A percentile compares a stretch with the other conserved stretches of the same genome.
These are phyloP conservation scores for Protobothrops flavoviridis DNA, from an alignment of 2,113 vertebrate species.

Conservation along the genomic window DNA sequence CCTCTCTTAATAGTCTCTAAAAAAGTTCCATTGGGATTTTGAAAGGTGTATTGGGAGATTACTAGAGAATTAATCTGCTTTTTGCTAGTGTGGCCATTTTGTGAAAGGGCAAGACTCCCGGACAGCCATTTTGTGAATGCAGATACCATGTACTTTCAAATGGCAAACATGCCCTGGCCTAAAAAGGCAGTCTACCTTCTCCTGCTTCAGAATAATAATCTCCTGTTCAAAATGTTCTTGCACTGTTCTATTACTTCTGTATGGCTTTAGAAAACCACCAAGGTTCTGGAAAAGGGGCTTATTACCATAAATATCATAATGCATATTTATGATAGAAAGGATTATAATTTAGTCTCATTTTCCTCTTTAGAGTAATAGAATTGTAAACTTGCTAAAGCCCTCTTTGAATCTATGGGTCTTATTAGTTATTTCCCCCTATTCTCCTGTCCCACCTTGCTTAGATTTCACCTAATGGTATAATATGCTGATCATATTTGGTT, in stretches of 20 bases:
- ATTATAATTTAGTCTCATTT: neutral
- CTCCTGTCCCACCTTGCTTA: neutral
- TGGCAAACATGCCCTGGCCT: neutral
- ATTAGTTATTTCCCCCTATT: neutral
- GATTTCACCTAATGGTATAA: neutral
- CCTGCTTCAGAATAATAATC: neutral
- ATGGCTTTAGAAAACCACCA: neutral
- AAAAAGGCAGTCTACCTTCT: neutral
- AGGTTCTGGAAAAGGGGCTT: neutral
- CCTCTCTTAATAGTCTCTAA: neutral
- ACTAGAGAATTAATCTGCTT: neutral
- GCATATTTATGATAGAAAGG: neutral
- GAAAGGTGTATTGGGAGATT: neutral
- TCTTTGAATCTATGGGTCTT: neutral
- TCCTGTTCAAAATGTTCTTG: neutral
- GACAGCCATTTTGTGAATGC: neutral
- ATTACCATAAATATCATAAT: neutral
- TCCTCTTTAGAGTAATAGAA: neutral
- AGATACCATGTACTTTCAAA: neutral
- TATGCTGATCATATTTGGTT: constrained; percentile 34
- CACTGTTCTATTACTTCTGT: neutral
- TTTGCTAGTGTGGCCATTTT: neutral
- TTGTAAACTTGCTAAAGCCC: neutral
- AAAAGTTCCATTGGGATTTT: neutral
- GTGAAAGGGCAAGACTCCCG: neutral